Conservation (phyloP, 2,888 invertebrate genomes). For the Andrena fulva region DNA sequence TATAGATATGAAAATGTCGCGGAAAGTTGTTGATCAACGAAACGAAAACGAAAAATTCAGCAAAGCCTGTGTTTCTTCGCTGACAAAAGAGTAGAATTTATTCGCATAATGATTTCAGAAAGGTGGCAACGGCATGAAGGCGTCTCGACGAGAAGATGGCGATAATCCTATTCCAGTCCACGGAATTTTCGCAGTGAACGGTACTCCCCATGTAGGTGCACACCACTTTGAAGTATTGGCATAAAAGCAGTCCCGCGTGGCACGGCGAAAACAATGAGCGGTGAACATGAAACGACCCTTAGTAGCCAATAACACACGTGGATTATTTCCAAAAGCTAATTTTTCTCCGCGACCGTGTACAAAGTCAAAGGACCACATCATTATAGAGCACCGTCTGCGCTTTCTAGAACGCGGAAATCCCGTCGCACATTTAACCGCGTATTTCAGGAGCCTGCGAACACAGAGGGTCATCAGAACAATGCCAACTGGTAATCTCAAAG, state of each 20-base stretch:
- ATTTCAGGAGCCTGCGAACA: constrained; percentile 2
- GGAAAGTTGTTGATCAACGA: too few species aligned
- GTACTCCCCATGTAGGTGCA: constrained; percentile 61
- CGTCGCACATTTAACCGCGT: constrained; percentile 42
- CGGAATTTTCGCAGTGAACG: constrained; percentile 70
- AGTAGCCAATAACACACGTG: constrained; percentile 84
- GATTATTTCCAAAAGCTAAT: constrained; percentile 84
- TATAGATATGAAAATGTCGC: too few species aligned
- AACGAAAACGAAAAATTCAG: neutral
- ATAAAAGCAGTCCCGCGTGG: constrained; percentile 80
- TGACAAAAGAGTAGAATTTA: neutral
- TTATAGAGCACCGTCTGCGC: constrained; percentile 49
- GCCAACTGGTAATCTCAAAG: constrained; percentile 5
- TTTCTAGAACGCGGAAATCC: constrained; percentile 65
- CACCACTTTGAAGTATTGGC: constrained; percentile 83
- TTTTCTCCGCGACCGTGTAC: constrained; percentile 77
- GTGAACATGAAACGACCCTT: constrained; percentile 84
- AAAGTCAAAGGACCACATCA: constrained; percentile 79
- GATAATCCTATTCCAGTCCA: constrained; percentile 16
- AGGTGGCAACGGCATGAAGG: neutral
- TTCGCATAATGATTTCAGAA: neutral
- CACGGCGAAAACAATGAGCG: constrained; percentile 82
- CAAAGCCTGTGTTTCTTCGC: neutral
- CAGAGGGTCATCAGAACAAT: constrained; percentile 7
- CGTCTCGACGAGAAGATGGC: constrained; percentile 15